Percentiles rank a stretch among this genome's conserved stretches.
Conservation (phyloP, 2,797 vertebrate species). For the Buceros bicornis region DNA sequence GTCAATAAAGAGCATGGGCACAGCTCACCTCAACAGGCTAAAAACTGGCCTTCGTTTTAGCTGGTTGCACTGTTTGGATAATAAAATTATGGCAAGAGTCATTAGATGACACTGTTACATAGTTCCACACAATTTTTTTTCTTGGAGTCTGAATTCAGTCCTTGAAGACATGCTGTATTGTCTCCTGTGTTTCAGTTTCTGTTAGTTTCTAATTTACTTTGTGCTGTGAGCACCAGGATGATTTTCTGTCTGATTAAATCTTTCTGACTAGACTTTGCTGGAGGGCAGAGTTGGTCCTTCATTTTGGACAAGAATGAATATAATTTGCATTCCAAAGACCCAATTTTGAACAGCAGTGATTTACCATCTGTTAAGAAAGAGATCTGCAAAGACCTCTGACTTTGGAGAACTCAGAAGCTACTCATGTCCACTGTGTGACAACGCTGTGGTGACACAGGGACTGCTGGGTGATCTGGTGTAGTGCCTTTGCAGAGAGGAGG, state of each 20-base stretch:
- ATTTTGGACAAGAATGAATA: background rate
- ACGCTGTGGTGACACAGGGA: background rate
- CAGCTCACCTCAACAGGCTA: background rate
- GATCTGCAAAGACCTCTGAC: background rate
- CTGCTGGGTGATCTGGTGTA: background rate
- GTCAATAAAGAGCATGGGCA: background rate
- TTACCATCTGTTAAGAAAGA: background rate
- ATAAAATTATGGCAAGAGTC: background rate
- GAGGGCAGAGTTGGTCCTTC: background rate
- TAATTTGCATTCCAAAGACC: background rate
- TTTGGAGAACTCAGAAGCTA: background rate
- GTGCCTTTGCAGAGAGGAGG: background rate
- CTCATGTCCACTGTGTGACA: rapidly evolving
- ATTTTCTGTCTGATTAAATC: background rate
- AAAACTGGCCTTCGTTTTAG: background rate
- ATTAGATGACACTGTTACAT: conserved; percentile 28
- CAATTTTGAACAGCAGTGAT: background rate
- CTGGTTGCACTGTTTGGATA: background rate
- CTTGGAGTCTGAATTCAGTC: background rate
- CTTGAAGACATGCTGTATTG: background rate
- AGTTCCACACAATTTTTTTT: background rate
- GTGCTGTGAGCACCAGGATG: rapidly evolving
- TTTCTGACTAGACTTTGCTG: background rate
- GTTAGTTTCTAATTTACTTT: background rate
- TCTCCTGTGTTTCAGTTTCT: background rate